Evolutionary conservation across 53 echinoderm and acorn worm species (phyloP), one percentile per base, ranked within the genome.

Genomic region (Apostichopus leukothele): DNA sequence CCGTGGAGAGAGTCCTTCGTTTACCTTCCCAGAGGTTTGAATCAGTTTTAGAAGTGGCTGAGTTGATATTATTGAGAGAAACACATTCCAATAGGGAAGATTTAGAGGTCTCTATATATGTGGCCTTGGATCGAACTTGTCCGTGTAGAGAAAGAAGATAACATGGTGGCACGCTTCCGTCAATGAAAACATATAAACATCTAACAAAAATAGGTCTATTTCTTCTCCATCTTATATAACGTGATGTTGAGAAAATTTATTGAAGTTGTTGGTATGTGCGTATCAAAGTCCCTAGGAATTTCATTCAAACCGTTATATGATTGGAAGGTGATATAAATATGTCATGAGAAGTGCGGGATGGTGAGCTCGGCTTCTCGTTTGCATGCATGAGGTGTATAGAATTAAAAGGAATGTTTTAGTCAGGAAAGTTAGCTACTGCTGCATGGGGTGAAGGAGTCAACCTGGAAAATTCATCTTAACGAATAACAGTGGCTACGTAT

Each of bases 1-100:
- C 54, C 60, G 81, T 21, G 81, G 81, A 21, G 81, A 51, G 59
- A 20, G 54, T 81, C 81, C 54, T 81, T 81, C 60, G 20, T 81
- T 54, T 57, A 81, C 81, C 60, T 81, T 71, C 71, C 71, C 18
- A 16, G 57, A 13, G 71, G 71, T 71, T 71, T 71, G 6, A 71
- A 71, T 18, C 6, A 6, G 71, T 5, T 18, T 71, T 71, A 71
- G 4, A 71, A 71, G 20, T 71, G 71, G 71, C 13, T 71, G 71
- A 71, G 71, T 18, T 71, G 71, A 71, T 71, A 71, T 71, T 71
- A 71, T 71, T 71, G 71, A 71, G 71, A 71, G 18, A 71, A 57
- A 18, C 71, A 71, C 71, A 71, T 71, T 71, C 71, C 71, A 71
- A 19, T 71, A 19, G 16, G 14, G 71, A 71, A 71, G 71, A 71